phyloP scores from a whole-genome alignment of 1,140 invertebrate genomes.

The Microplitis mediator region DNA sequence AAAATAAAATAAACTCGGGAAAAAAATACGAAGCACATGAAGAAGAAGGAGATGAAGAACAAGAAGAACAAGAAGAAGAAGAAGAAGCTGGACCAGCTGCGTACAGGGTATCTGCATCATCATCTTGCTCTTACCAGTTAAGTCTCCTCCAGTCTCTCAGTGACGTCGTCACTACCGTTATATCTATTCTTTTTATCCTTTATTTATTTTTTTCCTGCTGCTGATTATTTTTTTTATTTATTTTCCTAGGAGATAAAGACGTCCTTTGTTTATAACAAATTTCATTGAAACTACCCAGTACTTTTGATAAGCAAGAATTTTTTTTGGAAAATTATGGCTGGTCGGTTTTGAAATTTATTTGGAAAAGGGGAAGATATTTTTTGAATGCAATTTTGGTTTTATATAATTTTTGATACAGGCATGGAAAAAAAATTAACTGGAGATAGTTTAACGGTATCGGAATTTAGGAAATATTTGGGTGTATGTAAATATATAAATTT shows the following conservation, averaged over 20 bases:
- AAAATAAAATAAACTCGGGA: background rate
- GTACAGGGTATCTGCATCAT: slow-evolving; percentile 39
- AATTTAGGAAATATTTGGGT: no score
- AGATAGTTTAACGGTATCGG: no score
- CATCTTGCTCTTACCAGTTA: slow-evolving; percentile 22
- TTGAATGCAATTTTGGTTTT: no score
- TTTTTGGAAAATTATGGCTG: no score
- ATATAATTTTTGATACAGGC: no score
- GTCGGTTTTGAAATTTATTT: no score
- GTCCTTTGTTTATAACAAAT: background rate
- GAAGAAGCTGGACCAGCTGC: slow-evolving; percentile 35
- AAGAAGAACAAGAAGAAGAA: background rate
- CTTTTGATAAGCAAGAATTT: no score
- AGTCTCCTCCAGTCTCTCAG: background rate
- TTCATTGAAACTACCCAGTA: background rate
- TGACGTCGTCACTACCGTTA: slow-evolving; percentile 28
- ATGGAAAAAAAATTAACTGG: no score
- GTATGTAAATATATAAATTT: no score
- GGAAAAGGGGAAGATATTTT: no score
- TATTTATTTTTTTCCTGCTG: slow-evolving; percentile 6
- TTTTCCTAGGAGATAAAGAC: background rate
- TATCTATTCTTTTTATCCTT: slow-evolving; percentile 17
- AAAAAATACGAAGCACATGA: background rate
- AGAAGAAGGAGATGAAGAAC: background rate
- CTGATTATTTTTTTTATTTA: slow-evolving; percentile 16